Conservation (phyloP, 2,113 vertebrate species). For the Helogale parvula region DNA sequence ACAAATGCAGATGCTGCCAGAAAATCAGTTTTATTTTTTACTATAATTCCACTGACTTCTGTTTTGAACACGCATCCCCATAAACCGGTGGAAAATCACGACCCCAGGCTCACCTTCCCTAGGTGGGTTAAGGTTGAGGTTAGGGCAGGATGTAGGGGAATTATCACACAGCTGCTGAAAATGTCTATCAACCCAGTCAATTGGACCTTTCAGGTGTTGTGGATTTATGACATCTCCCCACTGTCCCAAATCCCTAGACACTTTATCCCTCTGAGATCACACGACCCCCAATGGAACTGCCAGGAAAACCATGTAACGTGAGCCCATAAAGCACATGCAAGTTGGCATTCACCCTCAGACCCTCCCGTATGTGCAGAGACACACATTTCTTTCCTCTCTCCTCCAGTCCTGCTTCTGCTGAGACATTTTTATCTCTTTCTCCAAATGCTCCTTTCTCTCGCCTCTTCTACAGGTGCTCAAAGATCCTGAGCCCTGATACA, state of each 20-base stretch:
- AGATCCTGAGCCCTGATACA: neutral
- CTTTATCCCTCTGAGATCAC: neutral
- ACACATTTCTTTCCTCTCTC: neutral
- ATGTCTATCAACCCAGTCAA: neutral
- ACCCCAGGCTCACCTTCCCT: neutral
- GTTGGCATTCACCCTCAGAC: fast-evolving
- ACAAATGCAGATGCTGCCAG: neutral
- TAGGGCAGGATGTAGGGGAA: neutral
- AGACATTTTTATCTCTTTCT: neutral
- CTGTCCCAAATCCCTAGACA: neutral
- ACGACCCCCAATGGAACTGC: neutral
- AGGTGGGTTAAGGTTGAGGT: neutral
- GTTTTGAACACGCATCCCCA: neutral
- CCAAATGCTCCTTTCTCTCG: neutral
- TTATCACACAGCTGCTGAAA: neutral
- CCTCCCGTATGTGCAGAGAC: neutral
- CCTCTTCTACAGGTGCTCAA: neutral
- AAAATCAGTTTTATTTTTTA: neutral
- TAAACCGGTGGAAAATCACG: neutral
- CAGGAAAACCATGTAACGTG: neutral
- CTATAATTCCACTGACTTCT: neutral
- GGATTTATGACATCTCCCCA: neutral
- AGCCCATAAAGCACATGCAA: neutral
- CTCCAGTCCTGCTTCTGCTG: neutral
- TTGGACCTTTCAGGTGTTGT: neutral